Percentiles rank a stretch among this genome's conserved stretches.
These are phyloP conservation scores for Orthonychiurus folsomi DNA, from an alignment of 2,888 invertebrate genomes.

Conservation along the genomic window DNA sequence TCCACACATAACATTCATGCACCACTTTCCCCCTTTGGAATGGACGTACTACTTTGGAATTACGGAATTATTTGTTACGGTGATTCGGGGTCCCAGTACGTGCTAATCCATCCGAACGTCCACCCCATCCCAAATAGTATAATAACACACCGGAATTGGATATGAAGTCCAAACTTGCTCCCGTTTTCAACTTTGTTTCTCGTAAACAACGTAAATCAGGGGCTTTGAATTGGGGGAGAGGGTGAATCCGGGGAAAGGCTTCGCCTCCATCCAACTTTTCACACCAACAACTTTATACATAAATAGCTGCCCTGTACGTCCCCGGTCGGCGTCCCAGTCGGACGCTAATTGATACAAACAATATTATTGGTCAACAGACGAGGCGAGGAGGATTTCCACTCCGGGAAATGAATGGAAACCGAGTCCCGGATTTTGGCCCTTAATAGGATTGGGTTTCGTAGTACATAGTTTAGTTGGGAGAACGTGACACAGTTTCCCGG, in stretches of 20 bases:
- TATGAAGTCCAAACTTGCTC: no score
- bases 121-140: no score
- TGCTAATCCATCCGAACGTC: no score
- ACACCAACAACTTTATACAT: constrained; percentile 7
- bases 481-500: background rate
- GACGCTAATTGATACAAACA: constrained; percentile 41
- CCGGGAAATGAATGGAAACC: background rate
- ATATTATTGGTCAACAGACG: constrained; percentile 21
- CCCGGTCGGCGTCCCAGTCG: background rate
- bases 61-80: no score
- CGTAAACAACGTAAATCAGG: constrained; percentile 40
- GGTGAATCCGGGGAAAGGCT: constrained; percentile 23
- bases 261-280: constrained; percentile 17
- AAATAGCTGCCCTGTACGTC: background rate
- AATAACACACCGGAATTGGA: no score
- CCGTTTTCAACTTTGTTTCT: no score
- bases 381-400: constrained; percentile 6
- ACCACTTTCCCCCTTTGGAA: no score
- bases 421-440: background rate
- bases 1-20: no score
- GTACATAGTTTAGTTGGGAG: background rate
- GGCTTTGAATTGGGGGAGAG: constrained; percentile 29
- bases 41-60: no score
- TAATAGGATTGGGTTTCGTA: background rate
- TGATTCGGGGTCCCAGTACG: no score